Evolutionary conservation across 2,888 invertebrate genomes (phyloP), one percentile per base, ranked within the genome.

Genomic region (Crematogaster levior): DNA sequence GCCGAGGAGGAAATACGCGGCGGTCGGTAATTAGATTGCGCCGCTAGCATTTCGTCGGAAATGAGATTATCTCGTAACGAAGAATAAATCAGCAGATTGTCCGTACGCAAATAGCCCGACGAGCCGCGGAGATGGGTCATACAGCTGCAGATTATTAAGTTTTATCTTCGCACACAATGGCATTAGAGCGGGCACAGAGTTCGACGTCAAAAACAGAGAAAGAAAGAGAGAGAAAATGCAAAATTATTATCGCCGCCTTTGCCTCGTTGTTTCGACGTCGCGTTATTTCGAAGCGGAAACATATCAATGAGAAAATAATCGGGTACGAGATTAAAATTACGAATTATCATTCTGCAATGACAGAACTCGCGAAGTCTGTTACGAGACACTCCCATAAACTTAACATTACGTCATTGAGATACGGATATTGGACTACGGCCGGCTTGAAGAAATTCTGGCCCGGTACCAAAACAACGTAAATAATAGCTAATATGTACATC

Each of bases 401-500:
- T 27, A 34, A 63, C 48, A 60, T 51, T 83, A 65, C 63, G 58
- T 27, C 74, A 75, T 46, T 74, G 81, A 75, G 61, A 51, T 61
- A 53, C 77, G 82, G 66, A 79, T n/a, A n/a, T 3, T n/a, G 7
- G 21, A n/a, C n/a, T 6, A 48, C 27, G 27, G n/a, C 48, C 79
- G 68, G 34, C 51, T 80, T 83, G 40, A 74, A 83, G 79, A 84
- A 15, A 7, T 12, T 58, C 82, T 86, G 84, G 87, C 84, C 82
- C 85, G 81, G 21, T 82, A 87, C 82, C 88, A 86, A 72, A 85
- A 66, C 82, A 74, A 85, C 85, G 81, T 86, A 87, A 89, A 85
- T 89, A 87, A 83, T 86, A 85, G 82, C 84, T 84, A 84, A 88
- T 86, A n/a, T n/a, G n/a, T n/a, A 89, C 85, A 88, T 88, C 80